Conservation (phyloP, 2,113 vertebrate species). For the Ophthalmotilapia sp. region DNA sequence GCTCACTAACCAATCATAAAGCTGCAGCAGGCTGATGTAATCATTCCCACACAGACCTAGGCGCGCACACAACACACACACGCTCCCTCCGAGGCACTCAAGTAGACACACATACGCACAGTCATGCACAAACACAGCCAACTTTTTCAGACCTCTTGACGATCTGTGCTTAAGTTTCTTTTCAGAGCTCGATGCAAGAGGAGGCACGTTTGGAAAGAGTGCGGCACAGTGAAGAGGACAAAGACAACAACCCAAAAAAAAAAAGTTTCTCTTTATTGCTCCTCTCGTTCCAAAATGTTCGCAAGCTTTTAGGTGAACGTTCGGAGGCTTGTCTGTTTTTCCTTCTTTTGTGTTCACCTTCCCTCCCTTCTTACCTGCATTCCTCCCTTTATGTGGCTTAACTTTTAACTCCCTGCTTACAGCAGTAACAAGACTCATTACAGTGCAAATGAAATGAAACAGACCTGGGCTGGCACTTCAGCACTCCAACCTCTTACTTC, state of each 20-base stretch:
- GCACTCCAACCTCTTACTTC: slow-evolving; percentile 18
- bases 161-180: slow-evolving; percentile 37
- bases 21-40: slow-evolving; percentile 70
- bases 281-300: slow-evolving; percentile 1
- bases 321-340: not conserved
- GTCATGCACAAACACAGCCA: slow-evolving; percentile 56
- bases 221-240: not conserved
- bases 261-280: not conserved
- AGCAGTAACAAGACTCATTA: slow-evolving; percentile 45
- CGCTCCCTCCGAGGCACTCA: slow-evolving; percentile 9
- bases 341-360: not conserved
- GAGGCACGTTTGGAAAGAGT: slow-evolving; percentile 41
- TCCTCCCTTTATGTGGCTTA: slow-evolving; percentile 28
- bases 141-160: slow-evolving; percentile 53
- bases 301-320: slow-evolving; percentile 14
- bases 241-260: not conserved
- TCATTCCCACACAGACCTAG: slow-evolving; percentile 68
- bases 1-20: slow-evolving; percentile 66
- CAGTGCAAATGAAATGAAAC: slow-evolving; percentile 55
- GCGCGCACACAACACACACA: not conserved
- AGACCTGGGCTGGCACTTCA: slow-evolving; percentile 45
- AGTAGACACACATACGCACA: slow-evolving; percentile 54
- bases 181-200: slow-evolving; percentile 23
- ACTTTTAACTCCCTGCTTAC: slow-evolving; percentile 42
- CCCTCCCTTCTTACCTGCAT: not conserved